These are phyloP conservation scores for Hozukius guyotensis DNA, from an alignment of 2,797 vertebrate genomes.

Conservation along the genomic window DNA sequence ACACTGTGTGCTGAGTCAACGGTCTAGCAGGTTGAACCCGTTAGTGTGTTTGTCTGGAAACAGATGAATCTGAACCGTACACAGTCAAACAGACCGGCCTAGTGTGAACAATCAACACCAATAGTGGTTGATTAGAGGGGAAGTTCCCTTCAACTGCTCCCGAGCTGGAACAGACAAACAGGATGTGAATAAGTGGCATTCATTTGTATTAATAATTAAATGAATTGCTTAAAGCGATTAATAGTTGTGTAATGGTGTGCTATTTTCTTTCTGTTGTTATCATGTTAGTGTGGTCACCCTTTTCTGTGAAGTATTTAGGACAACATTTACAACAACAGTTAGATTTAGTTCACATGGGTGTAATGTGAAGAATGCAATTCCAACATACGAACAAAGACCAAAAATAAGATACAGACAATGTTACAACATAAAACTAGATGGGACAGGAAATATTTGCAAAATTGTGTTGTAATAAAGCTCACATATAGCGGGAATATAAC, in stretches of 20 bases:
- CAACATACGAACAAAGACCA: neutral
- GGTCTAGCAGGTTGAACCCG: slow-evolving; percentile 77
- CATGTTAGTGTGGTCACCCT: neutral
- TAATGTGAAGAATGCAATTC: neutral
- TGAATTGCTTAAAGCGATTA: slow-evolving; percentile 4
- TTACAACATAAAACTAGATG: neutral
- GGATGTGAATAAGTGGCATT: neutral
- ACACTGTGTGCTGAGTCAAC: slow-evolving; percentile 45
- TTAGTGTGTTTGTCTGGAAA: slow-evolving; percentile 77
- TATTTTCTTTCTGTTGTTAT: neutral
- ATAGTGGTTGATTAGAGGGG: slow-evolving; percentile 28
- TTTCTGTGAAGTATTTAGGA: neutral
- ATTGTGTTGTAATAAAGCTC: neutral
- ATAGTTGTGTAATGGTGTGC: neutral
- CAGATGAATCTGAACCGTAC: slow-evolving; percentile 37
- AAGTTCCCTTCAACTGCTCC: neutral
- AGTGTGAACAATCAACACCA: slow-evolving; percentile 40
- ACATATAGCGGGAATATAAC: neutral
- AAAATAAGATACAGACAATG: neutral
- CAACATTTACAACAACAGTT: neutral
- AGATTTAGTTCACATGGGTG: neutral
- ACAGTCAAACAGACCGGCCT: slow-evolving; percentile 18
- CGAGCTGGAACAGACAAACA: neutral
- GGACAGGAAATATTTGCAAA: neutral
- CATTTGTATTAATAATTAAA: neutral